Evolutionary conservation across 1,140 invertebrate genomes (phyloP).

Genomic region (Drosophila prosaltans): DNA sequence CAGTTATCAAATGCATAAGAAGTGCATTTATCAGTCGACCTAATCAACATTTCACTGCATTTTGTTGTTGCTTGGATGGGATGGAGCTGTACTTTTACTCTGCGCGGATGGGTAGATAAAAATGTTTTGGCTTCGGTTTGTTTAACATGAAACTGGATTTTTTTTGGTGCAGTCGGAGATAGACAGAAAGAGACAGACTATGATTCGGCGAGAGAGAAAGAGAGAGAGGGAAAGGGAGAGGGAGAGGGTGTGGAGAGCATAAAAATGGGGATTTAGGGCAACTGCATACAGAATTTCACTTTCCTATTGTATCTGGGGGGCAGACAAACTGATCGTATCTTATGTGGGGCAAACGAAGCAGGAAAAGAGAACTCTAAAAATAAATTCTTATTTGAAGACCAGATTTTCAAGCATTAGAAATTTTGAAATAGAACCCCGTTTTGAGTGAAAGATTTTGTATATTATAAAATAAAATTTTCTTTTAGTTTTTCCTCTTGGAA

Average conservation of each 20-base stretch:
- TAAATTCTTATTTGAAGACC: background rate
- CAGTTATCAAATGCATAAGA: background rate
- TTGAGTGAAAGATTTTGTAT: background rate
- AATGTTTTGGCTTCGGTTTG: conserved; percentile 68
- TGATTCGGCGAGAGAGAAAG: background rate
- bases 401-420: background rate
- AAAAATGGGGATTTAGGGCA: conserved; percentile 42
- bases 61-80: conserved; percentile 51
- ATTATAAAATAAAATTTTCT: background rate
- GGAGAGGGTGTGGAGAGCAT: background rate
- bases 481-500: background rate
- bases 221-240: background rate
- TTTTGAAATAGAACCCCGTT: background rate
- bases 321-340: background rate
- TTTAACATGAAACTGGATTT: conserved; percentile 74
- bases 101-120: conserved; percentile 59
- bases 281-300: conserved; percentile 18
- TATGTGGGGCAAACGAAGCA: conserved; percentile 12
- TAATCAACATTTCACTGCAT: conserved; percentile 1
- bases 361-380: conserved; percentile 1
- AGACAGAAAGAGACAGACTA: background rate
- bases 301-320: conserved; percentile 20
- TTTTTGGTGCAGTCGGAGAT: conserved; percentile 25
- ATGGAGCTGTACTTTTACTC: conserved; percentile 74
- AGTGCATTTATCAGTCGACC: conserved; percentile 24